Base-by-base conservation (phyloP, 2,113 vertebrate genomes). In the Percopsis transmontana region DNA sequence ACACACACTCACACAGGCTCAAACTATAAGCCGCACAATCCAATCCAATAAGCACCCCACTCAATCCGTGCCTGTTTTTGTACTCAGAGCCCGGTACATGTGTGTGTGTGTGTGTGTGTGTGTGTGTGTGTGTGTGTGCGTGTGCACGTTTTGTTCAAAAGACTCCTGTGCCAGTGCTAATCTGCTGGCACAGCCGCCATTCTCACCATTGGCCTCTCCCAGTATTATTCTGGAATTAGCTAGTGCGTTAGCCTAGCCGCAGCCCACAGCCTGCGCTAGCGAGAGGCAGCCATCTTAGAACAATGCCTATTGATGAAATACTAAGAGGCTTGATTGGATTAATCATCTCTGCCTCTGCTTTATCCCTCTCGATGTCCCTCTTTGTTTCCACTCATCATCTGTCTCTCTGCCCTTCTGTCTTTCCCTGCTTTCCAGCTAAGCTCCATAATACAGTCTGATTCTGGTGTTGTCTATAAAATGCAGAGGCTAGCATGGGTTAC, bases 321-420 rank as follows among this genome's bases (percentile, higher is more conserved):
- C 79, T 85, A 83, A 86, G 86, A 87, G 68, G 76, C 82, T 89
- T 86, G 76, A 88, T 88, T 89, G 89, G 86, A 89, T 89, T 86
- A 85, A 86, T 86, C 81, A 85, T 86, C 78, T 80, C 69, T 84
- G 57, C 52, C 68, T 50, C 54, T 52, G n/a, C 5, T n/a, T 52
- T 20, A 13, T 53, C 50, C 41, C 62, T 51, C 15, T 50, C 44
- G 15, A 21, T 62, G 8, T 68, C n/a, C 42, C 19, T 42, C 69
- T 85, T 82, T 84, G 75, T 87, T 63, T 74, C 42, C 10, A 21
- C 42, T 72, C 47, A 54, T 72, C 73, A 64, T 64, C 77, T 50
- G 16, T 58, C 57, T 68, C 60, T 74, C 40, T 59, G 55, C 74
- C 62, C 68, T 80, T 70, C 45, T 50, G 64, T 65, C 44, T 69